Percentiles rank a stretch among this genome's conserved stretches.
Conservation (phyloP, 2,113 vertebrate species). For the Aleadryas rufinucha region DNA sequence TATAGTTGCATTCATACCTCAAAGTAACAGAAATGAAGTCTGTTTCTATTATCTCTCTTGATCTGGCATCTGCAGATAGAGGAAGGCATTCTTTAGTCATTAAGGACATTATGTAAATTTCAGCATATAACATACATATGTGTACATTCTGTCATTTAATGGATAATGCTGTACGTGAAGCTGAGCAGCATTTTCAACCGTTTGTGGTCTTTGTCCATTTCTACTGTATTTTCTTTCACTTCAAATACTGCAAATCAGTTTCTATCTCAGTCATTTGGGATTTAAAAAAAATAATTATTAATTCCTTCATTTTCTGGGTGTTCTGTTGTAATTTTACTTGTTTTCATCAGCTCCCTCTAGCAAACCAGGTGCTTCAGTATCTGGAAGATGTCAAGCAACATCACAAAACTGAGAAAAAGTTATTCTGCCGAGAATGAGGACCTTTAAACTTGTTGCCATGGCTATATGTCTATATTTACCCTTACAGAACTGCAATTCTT, state of each 20-base stretch:
- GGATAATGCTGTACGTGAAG: neutral
- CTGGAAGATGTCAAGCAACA: neutral
- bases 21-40: neutral
- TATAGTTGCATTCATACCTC: neutral
- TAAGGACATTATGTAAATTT: neutral
- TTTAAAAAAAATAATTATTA: neutral
- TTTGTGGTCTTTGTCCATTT: neutral
- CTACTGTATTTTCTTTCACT: neutral
- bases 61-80: neutral
- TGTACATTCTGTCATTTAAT: neutral
- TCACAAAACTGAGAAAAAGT: neutral
- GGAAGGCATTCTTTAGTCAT: neutral
- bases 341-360: neutral
- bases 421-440: neutral
- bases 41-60: neutral
- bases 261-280: neutral
- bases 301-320: neutral
- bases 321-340: neutral
- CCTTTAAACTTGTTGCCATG: neutral
- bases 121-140: neutral
- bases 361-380: neutral
- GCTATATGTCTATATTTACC: neutral
- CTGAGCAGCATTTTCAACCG: neutral
- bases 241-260: neutral
- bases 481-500: neutral